Evolutionary conservation across 1,140 invertebrate genomes (phyloP), one percentile per base, ranked within the genome.

Genomic region (Aphis craccivora): DNA sequence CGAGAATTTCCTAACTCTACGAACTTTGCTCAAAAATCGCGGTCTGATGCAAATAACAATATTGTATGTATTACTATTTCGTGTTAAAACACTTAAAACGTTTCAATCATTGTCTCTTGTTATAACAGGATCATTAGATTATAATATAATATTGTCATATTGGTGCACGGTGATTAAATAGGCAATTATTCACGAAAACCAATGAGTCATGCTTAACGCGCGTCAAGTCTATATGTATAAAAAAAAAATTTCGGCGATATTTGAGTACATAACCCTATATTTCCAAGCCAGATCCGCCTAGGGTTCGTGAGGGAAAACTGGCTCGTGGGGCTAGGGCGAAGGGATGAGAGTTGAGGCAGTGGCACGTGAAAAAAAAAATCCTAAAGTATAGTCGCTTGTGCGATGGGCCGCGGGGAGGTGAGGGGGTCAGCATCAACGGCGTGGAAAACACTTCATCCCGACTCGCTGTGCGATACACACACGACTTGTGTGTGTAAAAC

Each of bases 401-500:
- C 9, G 23, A 7, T 4, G 37, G 7, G 37, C 23, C 3, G 20
- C 20, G 40, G 23, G 3, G 81, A 0, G 60, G 60, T 0, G 30
- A 18, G 30, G n/a, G 60, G 60, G 60, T 76, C 84, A 35, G 53
- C n/a, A 37, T 37, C 87, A 25, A 89, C 87, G 87, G 37, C 87
- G 87, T 37, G 87, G 87, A 89, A 89, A 89, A 89, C 87, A 37
- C 87, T 84, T 84, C 83, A 25, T 84, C 9, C 60, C 30, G 60
- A 18, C 37, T 84, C 37, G 8, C 37, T 6, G 14, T 14, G 60
- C 60, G 30, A 67, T 67, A n/a, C 30, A 67, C 30, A 67, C 9
- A 67, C 4, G 25, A 8, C 23, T 25, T 14, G 87, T 11, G 87
- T 35, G 86, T n/a, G 25, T 51, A 35, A 35, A n/a, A 35, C 25